Evolutionary conservation across 2,888 invertebrate species (phyloP), one percentile per base, ranked within the genome.

Genomic region (Ariolimax columbianus): DNA sequence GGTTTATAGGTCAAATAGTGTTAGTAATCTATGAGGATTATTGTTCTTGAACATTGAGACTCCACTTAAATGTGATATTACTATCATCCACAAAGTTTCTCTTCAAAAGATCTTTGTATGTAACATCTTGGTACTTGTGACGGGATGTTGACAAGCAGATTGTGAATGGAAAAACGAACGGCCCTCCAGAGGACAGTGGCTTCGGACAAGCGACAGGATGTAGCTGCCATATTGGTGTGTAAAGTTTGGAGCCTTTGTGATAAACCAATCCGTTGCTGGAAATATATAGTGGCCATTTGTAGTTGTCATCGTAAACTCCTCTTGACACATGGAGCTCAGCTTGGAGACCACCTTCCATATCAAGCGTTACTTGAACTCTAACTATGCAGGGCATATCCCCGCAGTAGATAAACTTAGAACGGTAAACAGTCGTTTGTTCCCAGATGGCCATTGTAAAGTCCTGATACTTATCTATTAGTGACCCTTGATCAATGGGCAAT

Each of bases 231-330:
- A 81, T 19, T 26, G 9, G 19, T 26, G 81, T 70, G 72, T 30
- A 51, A 17, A 7, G 4, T n/a, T 30, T 38, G 17, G 81, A 70
- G 11, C 26, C 36, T 9, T 1, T 6, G 51, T 81, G 47, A 47
- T 26, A 72, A 26, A 81, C 38, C 4, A 19, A 11, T 1, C 81
- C 81, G 0, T 14, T 26, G 3, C 81, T 51, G 26, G 63, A 43
- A 1, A 81, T 11, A n/a, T 14, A 0, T 9, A 81, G 23, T 30
- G 81, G 81, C 81, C 81, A 81, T 17, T 36, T 68, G n/a, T n/a
- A 26, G 19, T 36, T 30, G 6, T 51, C 43, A 47, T 51, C 68
- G 19, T 43, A 2, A 2, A 30, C 4, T 11, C 51, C 33, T 26
- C 0, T 51, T 6, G 26, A 26, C 0, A 70, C 72, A 17, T 19